Base-by-base conservation (phyloP, 2,797 vertebrate species). In the Leptatherina wallacei region DNA sequence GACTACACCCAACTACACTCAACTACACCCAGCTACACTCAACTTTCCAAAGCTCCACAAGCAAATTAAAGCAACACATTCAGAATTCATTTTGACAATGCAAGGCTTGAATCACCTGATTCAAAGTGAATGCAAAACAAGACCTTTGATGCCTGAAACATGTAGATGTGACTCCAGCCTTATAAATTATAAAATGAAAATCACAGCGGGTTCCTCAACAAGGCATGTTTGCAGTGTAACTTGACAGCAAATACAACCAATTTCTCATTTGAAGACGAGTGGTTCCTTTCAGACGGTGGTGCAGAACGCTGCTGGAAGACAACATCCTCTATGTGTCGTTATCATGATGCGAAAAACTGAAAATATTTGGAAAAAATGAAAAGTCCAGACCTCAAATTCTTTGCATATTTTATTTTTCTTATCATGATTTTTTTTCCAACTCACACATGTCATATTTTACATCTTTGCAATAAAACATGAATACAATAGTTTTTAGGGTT, bases 401-500 rank as follows among this genome's bases (percentile, higher is more conserved):
- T 98, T 98, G 97, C 97, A 98, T 98, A 98, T 98, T 98, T 98
- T 98, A 97, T 98, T 98, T 96, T 95, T 97, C 95, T 94, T 96
- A 97, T 96, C 78, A 89, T 92, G 83, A 87, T 92, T 92, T 95
- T 91, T 95, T 95, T 96, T 96, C 95, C 95, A 97, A 96, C 95
- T 96, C 96, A 97, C 96, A 97, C 95, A 96, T 97, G 96, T 97
- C 96, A 95, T 98, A 97, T 96, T 97, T 97, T 98, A 99, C 96
- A 98, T 97, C 95, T 98, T 97, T 97, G 97, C 96, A 97, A 97
- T 97, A 97, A 98, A 98, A 97, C 96, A 97, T 97, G 96, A 96
- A 97, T 98, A 97, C 96, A 96, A 97, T 96, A 96, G 96, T 97
- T 97, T 96, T 96, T 96, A 96, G 96, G 96, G 96, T 97, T 98